phyloP scores from a whole-genome alignment of 2,113 vertebrate species.

The Paraplagusia blochii region DNA sequence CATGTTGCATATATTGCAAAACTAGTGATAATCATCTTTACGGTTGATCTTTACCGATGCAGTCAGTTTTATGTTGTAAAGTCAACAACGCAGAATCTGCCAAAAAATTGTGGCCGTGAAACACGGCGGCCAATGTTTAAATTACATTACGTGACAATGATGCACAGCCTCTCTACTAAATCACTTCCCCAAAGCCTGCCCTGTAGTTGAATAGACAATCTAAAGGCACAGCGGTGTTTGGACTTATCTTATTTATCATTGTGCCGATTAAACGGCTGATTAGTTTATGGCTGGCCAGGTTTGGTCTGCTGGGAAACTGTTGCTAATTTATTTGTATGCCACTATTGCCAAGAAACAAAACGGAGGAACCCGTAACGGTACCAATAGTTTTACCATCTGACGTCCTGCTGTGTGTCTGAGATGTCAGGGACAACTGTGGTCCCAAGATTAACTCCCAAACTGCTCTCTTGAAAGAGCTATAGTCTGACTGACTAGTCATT shows the following conservation, averaged over 20 bases:
- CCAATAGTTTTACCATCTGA: slow-evolving; percentile 13
- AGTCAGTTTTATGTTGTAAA: not conserved
- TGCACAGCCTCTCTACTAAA: slow-evolving; percentile 27
- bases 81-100: slow-evolving; percentile 12
- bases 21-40: too few relatives aligned
- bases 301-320: slow-evolving; percentile 51
- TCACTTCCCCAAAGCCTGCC: slow-evolving; percentile 45
- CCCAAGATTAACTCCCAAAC: slow-evolving; percentile 46
- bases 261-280: slow-evolving; percentile 65
- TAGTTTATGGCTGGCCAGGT: slow-evolving; percentile 42
- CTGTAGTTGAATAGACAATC: slow-evolving; percentile 71
- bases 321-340: slow-evolving; percentile 43
- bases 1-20: too few relatives aligned
- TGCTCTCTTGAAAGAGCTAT: slow-evolving; percentile 31
- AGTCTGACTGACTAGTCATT: slow-evolving; percentile 50
- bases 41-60: too few relatives aligned
- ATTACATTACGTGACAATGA: slow-evolving; percentile 49
- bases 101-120: slow-evolving; percentile 27
- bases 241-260: slow-evolving; percentile 65
- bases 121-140: slow-evolving; percentile 31
- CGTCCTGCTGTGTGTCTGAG: slow-evolving; percentile 20
- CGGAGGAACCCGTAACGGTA: slow-evolving; percentile 37
- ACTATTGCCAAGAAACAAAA: slow-evolving; percentile 34
- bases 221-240: slow-evolving; percentile 68
- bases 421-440: slow-evolving; percentile 40